A percentile compares a stretch with the other conserved stretches of the same genome.
Evolutionary conservation across 2,113 vertebrate genomes (phyloP).

Genomic region (Hypanus sabinus): DNA sequence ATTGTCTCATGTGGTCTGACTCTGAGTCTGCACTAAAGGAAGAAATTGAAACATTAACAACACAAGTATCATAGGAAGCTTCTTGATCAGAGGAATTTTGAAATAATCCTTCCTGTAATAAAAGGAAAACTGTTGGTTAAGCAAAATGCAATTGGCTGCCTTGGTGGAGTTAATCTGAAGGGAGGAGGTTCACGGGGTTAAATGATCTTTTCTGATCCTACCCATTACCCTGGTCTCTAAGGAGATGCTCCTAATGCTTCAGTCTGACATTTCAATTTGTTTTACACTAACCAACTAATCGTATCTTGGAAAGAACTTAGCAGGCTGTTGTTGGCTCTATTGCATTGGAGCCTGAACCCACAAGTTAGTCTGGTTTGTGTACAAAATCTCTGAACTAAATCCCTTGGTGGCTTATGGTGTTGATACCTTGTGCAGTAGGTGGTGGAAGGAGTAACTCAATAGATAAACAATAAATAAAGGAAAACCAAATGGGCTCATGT

Average conservation of each 20-base stretch:
- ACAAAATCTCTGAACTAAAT: not conserved
- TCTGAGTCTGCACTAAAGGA: not conserved
- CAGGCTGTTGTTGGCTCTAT: not conserved
- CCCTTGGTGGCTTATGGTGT: too few relatives aligned
- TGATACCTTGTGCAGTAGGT: too few relatives aligned
- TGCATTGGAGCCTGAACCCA: not conserved
- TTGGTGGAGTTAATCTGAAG: not conserved
- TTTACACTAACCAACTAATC: not conserved
- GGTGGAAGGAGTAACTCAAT: too few relatives aligned
- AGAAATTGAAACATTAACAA: not conserved
- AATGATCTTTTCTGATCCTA: not conserved
- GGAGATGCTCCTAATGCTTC: not conserved
- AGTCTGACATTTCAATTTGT: not conserved
- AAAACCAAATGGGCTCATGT: too few relatives aligned
- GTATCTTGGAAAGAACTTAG: not conserved
- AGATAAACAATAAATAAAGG: too few relatives aligned
- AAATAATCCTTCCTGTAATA: not conserved
- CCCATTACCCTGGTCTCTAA: not conserved
- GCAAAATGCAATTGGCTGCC: not conserved
- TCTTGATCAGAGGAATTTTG: not conserved
- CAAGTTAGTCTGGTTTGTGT: not conserved
- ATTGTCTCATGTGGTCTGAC: not conserved
- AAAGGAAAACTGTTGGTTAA: not conserved
- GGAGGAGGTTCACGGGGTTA: not conserved
- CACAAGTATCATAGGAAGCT: not conserved